Evolutionary conservation across 2,888 invertebrate genomes (phyloP).

Genomic region (Malthinus seriepunctatus): DNA sequence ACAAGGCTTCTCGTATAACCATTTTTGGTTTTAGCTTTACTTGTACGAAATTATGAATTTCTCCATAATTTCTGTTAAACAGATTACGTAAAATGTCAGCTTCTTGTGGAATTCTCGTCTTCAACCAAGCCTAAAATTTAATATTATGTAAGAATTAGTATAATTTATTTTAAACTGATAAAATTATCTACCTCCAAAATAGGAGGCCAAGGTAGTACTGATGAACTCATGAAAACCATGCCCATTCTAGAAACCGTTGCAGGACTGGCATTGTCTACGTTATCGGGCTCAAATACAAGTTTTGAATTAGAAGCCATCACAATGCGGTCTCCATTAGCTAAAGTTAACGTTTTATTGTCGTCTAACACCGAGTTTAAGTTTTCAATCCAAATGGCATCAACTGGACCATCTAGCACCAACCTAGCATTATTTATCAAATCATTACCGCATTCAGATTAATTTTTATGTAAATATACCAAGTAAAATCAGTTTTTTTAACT

Average conservation of each 20-base stretch:
- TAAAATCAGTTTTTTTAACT: slow-evolving; percentile 70
- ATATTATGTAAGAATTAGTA: no score
- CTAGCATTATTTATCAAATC: slow-evolving; percentile 44
- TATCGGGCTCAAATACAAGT: slow-evolving; percentile 86
- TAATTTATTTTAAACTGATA: no score
- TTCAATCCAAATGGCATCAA: slow-evolving; percentile 94
- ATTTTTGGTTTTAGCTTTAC: slow-evolving; percentile 76
- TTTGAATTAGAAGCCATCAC: slow-evolving; percentile 88
- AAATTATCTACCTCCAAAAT: slow-evolving; percentile 78
- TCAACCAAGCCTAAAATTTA: slow-evolving; percentile 68
- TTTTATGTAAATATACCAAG: slow-evolving; percentile 61
- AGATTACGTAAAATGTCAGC: slow-evolving; percentile 63
- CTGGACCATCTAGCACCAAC: slow-evolving; percentile 83
- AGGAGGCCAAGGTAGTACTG: slow-evolving; percentile 80
- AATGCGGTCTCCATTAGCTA: slow-evolving; percentile 90
- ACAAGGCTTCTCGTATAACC: slow-evolving; percentile 80
- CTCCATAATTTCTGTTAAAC: slow-evolving; percentile 75
- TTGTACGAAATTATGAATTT: slow-evolving; percentile 70
- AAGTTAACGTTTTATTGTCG: slow-evolving; percentile 86
- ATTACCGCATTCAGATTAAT: background rate
- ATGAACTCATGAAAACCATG: slow-evolving; percentile 88
- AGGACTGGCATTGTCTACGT: slow-evolving; percentile 90
- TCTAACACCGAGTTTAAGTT: slow-evolving; percentile 90
- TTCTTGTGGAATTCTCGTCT: slow-evolving; percentile 64
- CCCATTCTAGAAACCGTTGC: slow-evolving; percentile 91